Evolutionary conservation across 2,113 vertebrate species (phyloP).

Genomic region (Hydrolagus affinis): DNA sequence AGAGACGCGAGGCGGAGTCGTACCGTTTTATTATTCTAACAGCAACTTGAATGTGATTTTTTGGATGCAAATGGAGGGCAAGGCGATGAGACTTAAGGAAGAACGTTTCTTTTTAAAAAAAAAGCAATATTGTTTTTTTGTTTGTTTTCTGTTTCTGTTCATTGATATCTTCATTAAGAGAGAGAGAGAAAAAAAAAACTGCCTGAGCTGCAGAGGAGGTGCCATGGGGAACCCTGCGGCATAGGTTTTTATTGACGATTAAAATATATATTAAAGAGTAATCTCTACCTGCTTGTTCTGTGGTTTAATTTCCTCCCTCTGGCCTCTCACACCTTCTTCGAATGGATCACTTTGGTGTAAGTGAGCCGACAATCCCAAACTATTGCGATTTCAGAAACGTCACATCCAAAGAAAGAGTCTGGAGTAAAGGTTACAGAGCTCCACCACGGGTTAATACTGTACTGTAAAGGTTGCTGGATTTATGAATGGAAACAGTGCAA

Average conservation of each 20-base stretch:
- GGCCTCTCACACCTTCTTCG: neutral
- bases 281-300: neutral
- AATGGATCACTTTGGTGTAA: neutral
- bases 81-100: constrained; percentile 3
- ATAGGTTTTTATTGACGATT: constrained; percentile 24
- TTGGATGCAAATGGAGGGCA: constrained; percentile 10
- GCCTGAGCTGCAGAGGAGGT: neutral
- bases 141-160: constrained; percentile 14
- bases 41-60: constrained; percentile 20
- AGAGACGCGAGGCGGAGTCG: neutral
- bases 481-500: neutral
- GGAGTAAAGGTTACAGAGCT: neutral
- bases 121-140: neutral
- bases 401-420: neutral
- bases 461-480: neutral
- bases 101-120: constrained; percentile 15
- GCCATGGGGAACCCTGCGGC: neutral
- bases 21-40: constrained; percentile 10
- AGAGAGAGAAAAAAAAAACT: constrained; percentile 8
- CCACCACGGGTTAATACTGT: neutral
- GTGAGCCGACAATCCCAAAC: neutral
- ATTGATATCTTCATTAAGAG: neutral
- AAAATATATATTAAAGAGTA: constrained; percentile 30
- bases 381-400: neutral
- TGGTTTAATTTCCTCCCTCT: constrained; percentile 3